Base-by-base conservation (phyloP, 1,140 invertebrate species). In the Drosophila sturtevanti region DNA sequence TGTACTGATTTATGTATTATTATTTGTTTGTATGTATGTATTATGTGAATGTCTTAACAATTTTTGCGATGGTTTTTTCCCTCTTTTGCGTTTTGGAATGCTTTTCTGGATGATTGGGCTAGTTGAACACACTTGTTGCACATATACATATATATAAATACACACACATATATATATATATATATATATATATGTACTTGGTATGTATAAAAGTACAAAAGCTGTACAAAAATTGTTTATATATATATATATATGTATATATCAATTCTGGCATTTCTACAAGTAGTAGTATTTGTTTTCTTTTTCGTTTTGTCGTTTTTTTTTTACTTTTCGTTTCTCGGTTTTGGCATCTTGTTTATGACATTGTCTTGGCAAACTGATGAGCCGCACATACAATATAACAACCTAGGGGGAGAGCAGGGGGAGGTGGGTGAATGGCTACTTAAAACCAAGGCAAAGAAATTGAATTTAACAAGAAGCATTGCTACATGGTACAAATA, bases 191-290 rank as follows among this genome's bases (percentile, higher is more conserved):
- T 22, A 59, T 21, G 21, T 21, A 59, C 56, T 54, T 55, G 14
- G 11, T 34, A 60, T 60, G 11, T 87, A 87, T 89, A 87, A 89
- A 87, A 87, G 84, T 89, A 89, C 72, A 89, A 87, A 87, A 87
- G 41, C 41, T 48, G 41, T 48, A 48, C 41, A 48, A 48, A 48
- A 48, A 21, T 48, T 48, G 10, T 79, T 68, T 56, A 58, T 79
- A n/a, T n/a, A n/a, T n/a, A n/a, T n/a, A n/a, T n/a, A n/a, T n/a
- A n/a, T n/a, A n/a, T n/a, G n/a, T n/a, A 69, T 65, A 78, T 62
- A 60, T 74, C 31, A 56, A 72, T 52, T 38, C 48, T 61, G 63
- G 14, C 68, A 56, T 54, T 48, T 61, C 14, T 59, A 21, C 41
- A 4, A 48, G 41, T 60, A 58, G 21, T 21, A 62, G 1, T 62